Evolutionary conservation across 2,113 vertebrate species (phyloP).

Genomic region (Pterocles gutturalis): DNA sequence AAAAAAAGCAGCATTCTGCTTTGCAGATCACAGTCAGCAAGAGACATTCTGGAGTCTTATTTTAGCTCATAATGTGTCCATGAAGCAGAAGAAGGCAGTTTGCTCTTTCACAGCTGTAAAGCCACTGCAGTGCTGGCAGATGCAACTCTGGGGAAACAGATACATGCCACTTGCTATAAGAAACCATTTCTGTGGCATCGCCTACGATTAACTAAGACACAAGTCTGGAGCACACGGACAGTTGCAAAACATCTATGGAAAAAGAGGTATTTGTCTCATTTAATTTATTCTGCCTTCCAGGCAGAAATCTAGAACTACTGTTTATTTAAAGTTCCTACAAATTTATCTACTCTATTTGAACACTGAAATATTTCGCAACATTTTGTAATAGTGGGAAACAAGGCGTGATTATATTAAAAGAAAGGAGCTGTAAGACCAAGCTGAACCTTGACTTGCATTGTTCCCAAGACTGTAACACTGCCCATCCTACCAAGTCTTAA

Average conservation of each 20-base stretch:
- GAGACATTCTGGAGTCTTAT: slow-evolving; percentile 1
- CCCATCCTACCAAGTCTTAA: background rate
- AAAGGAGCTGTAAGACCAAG: background rate
- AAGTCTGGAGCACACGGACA: background rate
- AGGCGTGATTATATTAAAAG: background rate
- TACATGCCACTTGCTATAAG: background rate
- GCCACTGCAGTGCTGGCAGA: slow-evolving; percentile 30
- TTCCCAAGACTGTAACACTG: background rate
- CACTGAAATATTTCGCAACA: background rate
- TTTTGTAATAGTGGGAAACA: background rate
- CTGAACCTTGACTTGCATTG: slow-evolving; percentile 24
- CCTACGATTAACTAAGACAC: background rate
- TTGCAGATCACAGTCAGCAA: background rate
- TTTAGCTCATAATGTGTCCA: background rate
- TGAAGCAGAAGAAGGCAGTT: slow-evolving; percentile 20
- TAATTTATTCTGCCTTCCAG: background rate
- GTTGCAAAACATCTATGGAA: background rate
- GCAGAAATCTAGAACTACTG: background rate
- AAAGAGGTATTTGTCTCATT: background rate
- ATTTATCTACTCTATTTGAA: slow-evolving; percentile 20
- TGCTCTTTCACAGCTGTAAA: slow-evolving; percentile 28
- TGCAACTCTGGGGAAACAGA: background rate
- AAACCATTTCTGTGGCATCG: background rate
- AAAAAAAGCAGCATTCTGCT: background rate
- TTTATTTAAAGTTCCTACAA: background rate